Evolutionary conservation across 2,113 vertebrate genomes (phyloP), one percentile per base, ranked within the genome.

Genomic region (Bujurquina vittata): DNA sequence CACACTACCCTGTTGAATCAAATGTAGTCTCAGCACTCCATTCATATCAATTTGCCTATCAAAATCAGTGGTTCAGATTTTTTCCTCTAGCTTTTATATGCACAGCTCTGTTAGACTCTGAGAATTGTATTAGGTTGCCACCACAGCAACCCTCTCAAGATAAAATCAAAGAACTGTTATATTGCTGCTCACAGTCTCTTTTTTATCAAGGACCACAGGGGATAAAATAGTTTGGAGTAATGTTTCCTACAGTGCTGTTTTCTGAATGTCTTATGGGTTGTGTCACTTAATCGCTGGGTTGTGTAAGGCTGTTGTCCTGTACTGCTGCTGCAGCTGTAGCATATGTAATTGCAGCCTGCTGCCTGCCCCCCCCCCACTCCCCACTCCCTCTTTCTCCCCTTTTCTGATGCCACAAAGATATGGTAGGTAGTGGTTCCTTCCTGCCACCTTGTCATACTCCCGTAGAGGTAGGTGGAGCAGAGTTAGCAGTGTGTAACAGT

Each of bases 331-430:
- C 89, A 90, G 92, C 89, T 93, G 88, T 87, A 85, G 79, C 55
- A 84, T 91, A 54, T 54, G 26, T 72, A 94, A 92, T 94, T 93
- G 86, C 67, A 90, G 88, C 87, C 86, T 92, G 87, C 89, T 91
- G 67, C 14, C 43, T 33, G 26, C 54, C 77, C 62, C 77, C 87
- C 69, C 67, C 69, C 63, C 43, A 29, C 43, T 15, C 5, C 15
- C 23, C 60, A 57, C 49, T 31, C 52, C 49, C 33, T 49, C 31
- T 33, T 75, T 23, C 65, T 83, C 77, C 31, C 75, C 69, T 35
- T 81, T 80, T 65, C 18, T 59, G 77, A 76, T 75, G 79, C 74
- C 60, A 80, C 56, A 29, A 33, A 69, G 77, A 88, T 83, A 10
- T 79, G 80, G 89, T 83, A 80, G 84, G 74, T 75, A 86, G 76